A percentile compares a stretch with the other conserved stretches of the same genome.
These are phyloP conservation scores for Oreamnos americanus DNA, from an alignment of 2,113 vertebrate species.

Conservation along the genomic window DNA sequence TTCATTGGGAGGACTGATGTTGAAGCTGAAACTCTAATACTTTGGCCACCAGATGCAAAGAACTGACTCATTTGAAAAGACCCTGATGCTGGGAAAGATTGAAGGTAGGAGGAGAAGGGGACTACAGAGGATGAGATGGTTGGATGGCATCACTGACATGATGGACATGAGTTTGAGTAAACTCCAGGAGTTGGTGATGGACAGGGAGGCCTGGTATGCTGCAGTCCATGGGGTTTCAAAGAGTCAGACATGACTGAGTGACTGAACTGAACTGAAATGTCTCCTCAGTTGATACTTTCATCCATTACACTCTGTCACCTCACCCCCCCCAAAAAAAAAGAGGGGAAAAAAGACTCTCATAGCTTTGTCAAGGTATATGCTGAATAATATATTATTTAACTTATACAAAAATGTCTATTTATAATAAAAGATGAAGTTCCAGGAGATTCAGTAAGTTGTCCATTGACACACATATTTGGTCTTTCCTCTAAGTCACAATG, in stretches of 20 bases:
- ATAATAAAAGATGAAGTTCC: not conserved
- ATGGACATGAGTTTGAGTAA: not conserved
- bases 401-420: not conserved
- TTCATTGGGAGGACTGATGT: not conserved
- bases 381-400: not conserved
- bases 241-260: not conserved
- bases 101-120: not conserved
- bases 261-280: not conserved
- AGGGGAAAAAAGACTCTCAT: not conserved
- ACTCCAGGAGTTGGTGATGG: not conserved
- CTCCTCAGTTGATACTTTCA: not conserved
- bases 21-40: not conserved
- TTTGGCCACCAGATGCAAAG: not conserved
- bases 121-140: fast-evolving
- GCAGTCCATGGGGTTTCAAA: not conserved
- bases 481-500: not conserved
- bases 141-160: not conserved
- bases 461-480: not conserved
- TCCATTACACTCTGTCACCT: not conserved
- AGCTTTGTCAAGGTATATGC: not conserved
- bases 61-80: not conserved
- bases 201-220: not conserved
- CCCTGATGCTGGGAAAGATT: not conserved
- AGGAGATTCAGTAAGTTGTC: not conserved
- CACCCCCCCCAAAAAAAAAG: not conserved